Evolutionary conservation across 53 echinoderm and acorn worm genomes (phyloP), one percentile per base, ranked within the genome.

Genomic region (Echinarachnius parma): DNA sequence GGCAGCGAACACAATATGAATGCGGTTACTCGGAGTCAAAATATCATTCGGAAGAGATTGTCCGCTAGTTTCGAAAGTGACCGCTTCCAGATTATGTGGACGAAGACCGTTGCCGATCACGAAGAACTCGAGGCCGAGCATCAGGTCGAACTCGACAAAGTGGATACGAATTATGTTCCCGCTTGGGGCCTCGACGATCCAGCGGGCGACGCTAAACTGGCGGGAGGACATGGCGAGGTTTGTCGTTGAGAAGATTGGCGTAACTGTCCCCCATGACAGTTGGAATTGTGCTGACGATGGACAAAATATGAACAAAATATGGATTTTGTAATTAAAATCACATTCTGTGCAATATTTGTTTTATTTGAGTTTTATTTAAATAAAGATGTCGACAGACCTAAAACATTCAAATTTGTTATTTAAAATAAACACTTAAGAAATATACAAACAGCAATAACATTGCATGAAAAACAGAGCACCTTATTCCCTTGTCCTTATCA

Each of bases 1-100:
- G 33, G 53, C 34, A 7, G 68, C 50, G 15, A 53, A 32, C 7
- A 68, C 2, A 4, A 68, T 50, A 49, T 10, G 19, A 31, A 68
- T 68, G 0, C 50, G 31, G 23, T 68, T 52, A 23, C 53, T 52
- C 20, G 33, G 5, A 11, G 68, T 35, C 10, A 50, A 32, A 3
- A 52, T 21, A 5, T 68, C 50, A 11, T 20, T 11, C 9, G 52
- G 68, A 4, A 21, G 16, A 22, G 30, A 26, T 21, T 23, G 9
- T 0, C 68, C 68, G 18, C 4, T 3, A 14, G 10, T 13, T 2
- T 53, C 50, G 14, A 34, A 33, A 3, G 1, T 13, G 31, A n/a
- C 49, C n/a, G 4, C 5, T 21, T 52, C 52, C 3, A 8, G 34
- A 21, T 49, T 23, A 4, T 28, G 34, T 13, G 23, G 10, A 13